Evolutionary conservation across 2,888 invertebrate genomes (phyloP), one percentile per base, ranked within the genome.

Genomic region (Minunthozetes semirufus): DNA sequence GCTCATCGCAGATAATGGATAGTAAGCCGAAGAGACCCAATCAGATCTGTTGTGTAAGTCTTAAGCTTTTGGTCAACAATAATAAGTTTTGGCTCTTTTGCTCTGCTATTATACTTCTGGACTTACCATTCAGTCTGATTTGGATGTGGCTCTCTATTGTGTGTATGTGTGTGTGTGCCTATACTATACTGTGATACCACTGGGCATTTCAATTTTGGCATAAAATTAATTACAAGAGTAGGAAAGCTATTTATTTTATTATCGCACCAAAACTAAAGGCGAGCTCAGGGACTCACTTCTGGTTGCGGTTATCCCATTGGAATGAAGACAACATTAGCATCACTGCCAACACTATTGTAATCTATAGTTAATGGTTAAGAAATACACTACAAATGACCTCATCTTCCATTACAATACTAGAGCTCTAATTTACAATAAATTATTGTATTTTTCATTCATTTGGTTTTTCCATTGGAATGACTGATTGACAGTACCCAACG

Each of bases 121-220:
- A 25, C 17, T 48, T 0, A 70, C 70, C 25, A 46, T 70, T 70
- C 25, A 25, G 70, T 70, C 6, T 70, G 46, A 70, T 70, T 70
- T 48, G 38, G 38, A 17, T 66, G 8, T 33, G 63, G 56, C 25
- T 19, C 56, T 25, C 9, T 9, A 19, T 25, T 56, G 25, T 25
- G 1, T 8, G 56, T 25, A 4, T 56, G 1, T 29, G 59, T 59
- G 59, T 29, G 3, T 22, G 59, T 29, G 27, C 59, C 61, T 61
- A 29, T 66, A 66, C 33, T 15, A 38, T 66, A n/a, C 63, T 61
- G 38, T 66, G 42, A 70, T 70, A 70, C 70, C 70, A 70, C 46
- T 70, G 70, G 70, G 70, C 70, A 70, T 70, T 70, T 70, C 70
- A 70, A 70, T 70, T 70, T 70, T 70, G 70, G 70, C 70, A 70